Evolutionary conservation across 2,888 invertebrate species (phyloP).

Genomic region (Zaprionus obscuricornis): DNA sequence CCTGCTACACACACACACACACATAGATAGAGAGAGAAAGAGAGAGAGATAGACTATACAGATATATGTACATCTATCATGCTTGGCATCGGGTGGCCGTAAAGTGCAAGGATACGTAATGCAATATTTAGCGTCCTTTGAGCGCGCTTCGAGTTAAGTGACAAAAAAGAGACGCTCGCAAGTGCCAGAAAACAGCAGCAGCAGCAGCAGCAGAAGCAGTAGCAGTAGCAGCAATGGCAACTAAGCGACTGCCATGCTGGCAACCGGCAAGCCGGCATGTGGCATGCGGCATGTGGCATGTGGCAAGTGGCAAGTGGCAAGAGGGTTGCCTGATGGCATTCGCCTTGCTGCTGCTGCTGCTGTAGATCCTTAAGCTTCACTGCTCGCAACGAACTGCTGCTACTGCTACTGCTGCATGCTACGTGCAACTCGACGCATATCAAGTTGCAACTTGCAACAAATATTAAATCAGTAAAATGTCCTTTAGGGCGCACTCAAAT

Average conservation of each 20-base stretch:
- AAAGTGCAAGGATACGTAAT: slow-evolving; percentile 76
- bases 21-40: background rate
- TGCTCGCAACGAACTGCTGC: slow-evolving; percentile 9
- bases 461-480: slow-evolving; percentile 76
- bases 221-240: slow-evolving; percentile 3
- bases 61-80: too few species aligned
- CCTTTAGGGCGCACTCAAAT: slow-evolving; percentile 73
- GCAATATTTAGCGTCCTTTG: slow-evolving; percentile 76
- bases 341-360: slow-evolving; percentile 31
- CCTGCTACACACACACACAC: background rate
- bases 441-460: slow-evolving; percentile 75
- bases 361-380: slow-evolving; percentile 51
- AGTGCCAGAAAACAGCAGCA: slow-evolving; percentile 1
- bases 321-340: slow-evolving; percentile 15
- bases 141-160: slow-evolving; percentile 70
- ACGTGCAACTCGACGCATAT: slow-evolving; percentile 70
- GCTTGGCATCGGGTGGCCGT: slow-evolving; percentile 40
- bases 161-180: slow-evolving; percentile 50
- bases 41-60: background rate
- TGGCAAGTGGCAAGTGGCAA: slow-evolving; percentile 3
- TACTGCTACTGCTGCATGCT: slow-evolving; percentile 19
- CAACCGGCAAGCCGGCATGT: slow-evolving; percentile 2
- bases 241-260: slow-evolving; percentile 15
- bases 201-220: background rate
- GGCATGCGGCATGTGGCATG: slow-evolving; percentile 10